Evolutionary conservation across 1,140 invertebrate genomes (phyloP), one percentile per base, ranked within the genome.

Genomic region (Macrobrachium rosenbergii): DNA sequence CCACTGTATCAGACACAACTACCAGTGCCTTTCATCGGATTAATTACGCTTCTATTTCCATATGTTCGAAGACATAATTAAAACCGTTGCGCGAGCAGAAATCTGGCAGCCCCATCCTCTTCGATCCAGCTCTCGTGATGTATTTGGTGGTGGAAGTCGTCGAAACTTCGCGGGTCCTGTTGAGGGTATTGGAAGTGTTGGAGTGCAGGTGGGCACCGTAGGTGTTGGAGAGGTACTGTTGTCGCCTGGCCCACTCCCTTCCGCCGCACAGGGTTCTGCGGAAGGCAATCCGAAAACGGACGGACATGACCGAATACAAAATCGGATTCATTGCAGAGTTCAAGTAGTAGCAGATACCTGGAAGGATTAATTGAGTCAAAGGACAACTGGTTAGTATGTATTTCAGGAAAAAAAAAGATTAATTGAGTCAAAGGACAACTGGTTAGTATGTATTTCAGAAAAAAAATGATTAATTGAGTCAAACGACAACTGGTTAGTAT

Each of bases 281-380:
- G 84, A 94, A 94, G 64, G 93, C 93, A 82, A 92, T 91, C n/a
- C 93, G 92, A 89, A 94, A 94, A 89, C 93, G 93, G 77, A 93
- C 92, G 8, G 93, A 94, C 93, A 94, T 94, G 85, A 93, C 93
- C 89, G 94, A 94, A 92, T 94, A 94, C 45, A 94, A 92, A 83
- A 94, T 93, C 10, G 94, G 94, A 89, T 94, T 94, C 87, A 94
- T 93, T 82, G 94, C 94, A 10, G 96, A 97, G 91, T 97, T 97
- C 21, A 97, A 93, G 92, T 97, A 97, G 21, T 97, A 92, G 95
- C 97, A 96, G 28, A 97, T 94, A 76, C 96, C 94, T 90, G 95
- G 95, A 17, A 45, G 23, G 19, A 19, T 59, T 8, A 60, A 19
- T 28, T 21, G 62, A 37, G 37, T 17, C 19, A 58, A 17, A 58